Percentiles rank a stretch among this genome's conserved stretches.
These are phyloP conservation scores for Melanerpes formicivorus DNA, from an alignment of 2,113 vertebrate genomes.

Conservation along the genomic window DNA sequence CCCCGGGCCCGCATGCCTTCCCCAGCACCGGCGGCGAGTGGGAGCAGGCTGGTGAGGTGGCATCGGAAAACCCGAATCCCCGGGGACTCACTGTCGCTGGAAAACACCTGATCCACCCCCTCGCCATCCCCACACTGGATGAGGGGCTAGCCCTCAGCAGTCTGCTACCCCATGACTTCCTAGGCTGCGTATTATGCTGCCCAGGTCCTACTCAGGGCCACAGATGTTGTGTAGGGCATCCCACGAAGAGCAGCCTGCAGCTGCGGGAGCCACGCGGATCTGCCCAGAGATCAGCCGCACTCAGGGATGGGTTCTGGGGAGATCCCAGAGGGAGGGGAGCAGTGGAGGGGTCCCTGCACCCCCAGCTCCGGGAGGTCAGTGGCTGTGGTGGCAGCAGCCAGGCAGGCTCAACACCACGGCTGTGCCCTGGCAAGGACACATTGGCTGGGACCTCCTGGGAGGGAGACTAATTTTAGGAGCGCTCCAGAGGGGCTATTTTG, in stretches of 20 bases:
- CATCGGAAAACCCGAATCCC: neutral
- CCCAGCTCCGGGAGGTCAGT: rapidly evolving
- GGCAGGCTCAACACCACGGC: neutral
- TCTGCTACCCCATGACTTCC: rapidly evolving
- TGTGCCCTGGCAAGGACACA: constrained; percentile 60
- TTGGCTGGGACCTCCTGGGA: constrained; percentile 22
- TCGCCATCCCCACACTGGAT: neutral
- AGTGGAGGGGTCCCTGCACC: rapidly evolving
- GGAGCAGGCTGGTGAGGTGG: neutral
- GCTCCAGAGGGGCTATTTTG: constrained; percentile 63
- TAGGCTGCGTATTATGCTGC: neutral
- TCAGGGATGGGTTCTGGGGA: neutral
- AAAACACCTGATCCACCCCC: neutral
- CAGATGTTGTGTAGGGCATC: rapidly evolving
- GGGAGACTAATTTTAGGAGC: constrained; percentile 61
- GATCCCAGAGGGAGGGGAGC: neutral
- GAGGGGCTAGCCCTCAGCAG: neutral
- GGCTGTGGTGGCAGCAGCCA: neutral
- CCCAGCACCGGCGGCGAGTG: neutral
- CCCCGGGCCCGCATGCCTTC: rapidly evolving
- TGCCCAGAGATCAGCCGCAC: neutral
- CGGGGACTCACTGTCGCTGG: neutral
- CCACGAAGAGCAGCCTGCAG: neutral
- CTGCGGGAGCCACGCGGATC: rapidly evolving
- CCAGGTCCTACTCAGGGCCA: rapidly evolving